Evolutionary conservation across 2,888 invertebrate species (phyloP).

Genomic region (Drosophila prolongata): DNA sequence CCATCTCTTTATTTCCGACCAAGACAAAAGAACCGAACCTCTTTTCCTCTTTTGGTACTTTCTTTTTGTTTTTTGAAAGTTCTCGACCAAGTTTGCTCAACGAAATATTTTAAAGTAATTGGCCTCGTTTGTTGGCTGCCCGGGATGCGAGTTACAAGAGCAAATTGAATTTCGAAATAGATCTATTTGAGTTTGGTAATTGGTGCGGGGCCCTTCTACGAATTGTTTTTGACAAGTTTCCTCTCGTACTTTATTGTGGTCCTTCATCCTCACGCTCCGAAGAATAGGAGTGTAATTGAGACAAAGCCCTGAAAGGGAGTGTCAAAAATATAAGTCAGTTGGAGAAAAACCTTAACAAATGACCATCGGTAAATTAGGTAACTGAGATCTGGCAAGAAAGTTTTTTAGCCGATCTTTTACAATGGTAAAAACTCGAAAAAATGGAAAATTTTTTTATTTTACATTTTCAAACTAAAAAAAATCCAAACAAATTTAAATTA

Average conservation of each 20-base stretch:
- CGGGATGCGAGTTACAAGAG: constrained; percentile 25
- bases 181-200: constrained; percentile 63
- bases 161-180: constrained; percentile 59
- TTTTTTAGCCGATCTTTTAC: too few relatives aligned
- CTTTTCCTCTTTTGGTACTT: constrained; percentile 11
- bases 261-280: constrained; percentile 1
- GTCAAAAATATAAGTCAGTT: background rate
- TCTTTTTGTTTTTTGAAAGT: constrained; percentile 36
- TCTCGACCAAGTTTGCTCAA: constrained; percentile 60
- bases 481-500: too few relatives aligned
- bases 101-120: constrained; percentile 68
- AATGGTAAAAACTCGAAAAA: background rate
- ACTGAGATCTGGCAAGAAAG: too few relatives aligned
- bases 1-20: constrained; percentile 5
- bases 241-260: constrained; percentile 37
- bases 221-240: constrained; percentile 53
- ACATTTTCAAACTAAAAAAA: background rate
- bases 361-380: background rate
- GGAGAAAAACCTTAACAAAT: background rate
- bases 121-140: constrained; percentile 62
- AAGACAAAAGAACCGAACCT: constrained; percentile 38
- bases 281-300: constrained; percentile 21
- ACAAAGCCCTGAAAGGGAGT: background rate
- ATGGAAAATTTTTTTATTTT: background rate
- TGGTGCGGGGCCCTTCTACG: constrained; percentile 46